Evolutionary conservation across 1,140 invertebrate species (phyloP).

Genomic region (Drosophila littoralis): DNA sequence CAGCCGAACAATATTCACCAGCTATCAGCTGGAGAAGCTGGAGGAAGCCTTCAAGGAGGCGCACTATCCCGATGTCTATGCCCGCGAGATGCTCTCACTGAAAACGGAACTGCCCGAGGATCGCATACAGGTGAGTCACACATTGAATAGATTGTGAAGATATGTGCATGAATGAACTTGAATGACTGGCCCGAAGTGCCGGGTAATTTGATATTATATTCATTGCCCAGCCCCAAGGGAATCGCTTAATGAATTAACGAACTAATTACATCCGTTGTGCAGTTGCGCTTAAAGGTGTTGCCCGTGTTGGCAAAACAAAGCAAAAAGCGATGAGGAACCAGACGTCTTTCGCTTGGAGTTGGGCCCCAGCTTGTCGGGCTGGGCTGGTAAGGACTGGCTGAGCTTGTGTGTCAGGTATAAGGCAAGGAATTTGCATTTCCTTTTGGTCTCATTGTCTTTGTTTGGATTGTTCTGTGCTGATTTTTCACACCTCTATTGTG

Average conservation of each 20-base stretch:
- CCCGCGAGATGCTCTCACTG: slow-evolving; percentile 97
- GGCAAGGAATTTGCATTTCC: slow-evolving; percentile 73
- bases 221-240: not conserved
- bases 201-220: slow-evolving; percentile 39
- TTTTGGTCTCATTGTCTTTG: slow-evolving; percentile 56
- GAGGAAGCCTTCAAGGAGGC: slow-evolving; percentile 99
- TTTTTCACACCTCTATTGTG: slow-evolving; percentile 74
- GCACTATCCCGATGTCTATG: slow-evolving; percentile 99
- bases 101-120: slow-evolving; percentile 99
- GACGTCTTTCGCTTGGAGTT: not conserved
- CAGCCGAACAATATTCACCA: slow-evolving; percentile 97
- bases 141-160: not conserved
- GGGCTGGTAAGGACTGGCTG: not conserved
- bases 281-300: slow-evolving; percentile 53
- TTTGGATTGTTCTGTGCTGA: slow-evolving; percentile 70
- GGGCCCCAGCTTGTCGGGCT: too few relatives aligned
- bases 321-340: slow-evolving; percentile 4
- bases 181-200: slow-evolving; percentile 1
- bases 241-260: slow-evolving; percentile 60
- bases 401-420: not conserved
- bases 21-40: slow-evolving; percentile 98
- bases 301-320: slow-evolving; percentile 80
- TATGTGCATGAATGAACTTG: slow-evolving; percentile 2
- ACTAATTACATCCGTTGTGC: slow-evolving; percentile 73
- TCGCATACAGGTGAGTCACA: slow-evolving; percentile 96